phyloP scores from a whole-genome alignment of 2,888 invertebrate genomes.

The Andrena praecox region DNA sequence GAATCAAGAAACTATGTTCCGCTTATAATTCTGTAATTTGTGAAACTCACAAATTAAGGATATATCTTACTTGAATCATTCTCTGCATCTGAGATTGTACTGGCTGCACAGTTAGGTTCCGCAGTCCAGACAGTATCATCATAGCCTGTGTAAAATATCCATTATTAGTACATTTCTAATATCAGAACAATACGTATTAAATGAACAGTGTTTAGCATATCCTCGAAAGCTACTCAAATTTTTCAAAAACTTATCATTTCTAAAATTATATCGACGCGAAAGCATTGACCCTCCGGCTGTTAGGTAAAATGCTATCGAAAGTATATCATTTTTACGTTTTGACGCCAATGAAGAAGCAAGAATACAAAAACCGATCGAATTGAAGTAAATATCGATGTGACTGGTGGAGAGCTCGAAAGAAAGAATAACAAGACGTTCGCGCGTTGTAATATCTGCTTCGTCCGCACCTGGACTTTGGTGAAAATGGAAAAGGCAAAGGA shows the following conservation, averaged over 20 bases:
- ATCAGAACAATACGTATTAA: neutral
- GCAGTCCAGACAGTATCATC: neutral
- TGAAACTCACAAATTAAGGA: neutral
- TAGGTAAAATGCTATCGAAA: too few relatives aligned
- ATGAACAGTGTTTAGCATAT: neutral
- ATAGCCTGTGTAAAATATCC: neutral
- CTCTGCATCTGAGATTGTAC: neutral
- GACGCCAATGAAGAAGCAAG: too few relatives aligned
- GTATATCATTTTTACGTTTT: too few relatives aligned
- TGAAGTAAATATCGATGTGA: too few relatives aligned
- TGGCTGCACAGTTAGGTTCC: neutral
- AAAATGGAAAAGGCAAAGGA: too few relatives aligned
- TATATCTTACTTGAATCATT: constrained; percentile 5
- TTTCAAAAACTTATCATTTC: neutral
- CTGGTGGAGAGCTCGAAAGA: too few relatives aligned
- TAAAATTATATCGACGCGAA: neutral
- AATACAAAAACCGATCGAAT: too few relatives aligned
- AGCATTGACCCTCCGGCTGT: neutral
- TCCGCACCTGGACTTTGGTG: too few relatives aligned
- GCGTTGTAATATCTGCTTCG: too few relatives aligned
- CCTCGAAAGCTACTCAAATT: neutral
- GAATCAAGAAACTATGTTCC: too few relatives aligned
- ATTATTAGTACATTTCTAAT: neutral
- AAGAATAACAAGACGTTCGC: too few relatives aligned
- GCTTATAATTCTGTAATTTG: too few relatives aligned